phyloP scores from a whole-genome alignment of 1,140 invertebrate genomes.

The Oryctes rhinoceros region DNA sequence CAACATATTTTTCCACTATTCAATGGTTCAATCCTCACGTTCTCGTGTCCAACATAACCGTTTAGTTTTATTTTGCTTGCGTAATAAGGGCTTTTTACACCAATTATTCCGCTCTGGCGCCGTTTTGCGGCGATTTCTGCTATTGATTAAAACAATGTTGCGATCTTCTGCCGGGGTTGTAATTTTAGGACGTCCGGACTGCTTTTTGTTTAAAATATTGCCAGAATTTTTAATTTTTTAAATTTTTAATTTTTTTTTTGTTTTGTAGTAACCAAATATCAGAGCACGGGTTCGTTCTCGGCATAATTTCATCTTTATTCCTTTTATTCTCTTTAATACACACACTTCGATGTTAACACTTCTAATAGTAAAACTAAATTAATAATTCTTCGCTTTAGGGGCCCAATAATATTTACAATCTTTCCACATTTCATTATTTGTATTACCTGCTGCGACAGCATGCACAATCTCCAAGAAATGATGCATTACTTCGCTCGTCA shows the following conservation, averaged over 20 bases:
- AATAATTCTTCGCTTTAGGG: background rate
- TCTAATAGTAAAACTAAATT: background rate
- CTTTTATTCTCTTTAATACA: too few species aligned
- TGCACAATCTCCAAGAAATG: background rate
- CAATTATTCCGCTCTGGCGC: background rate
- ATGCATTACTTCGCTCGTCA: too few species aligned
- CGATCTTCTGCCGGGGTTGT: background rate
- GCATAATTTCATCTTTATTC: too few species aligned
- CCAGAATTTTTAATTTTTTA: background rate
- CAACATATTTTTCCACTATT: too few species aligned
- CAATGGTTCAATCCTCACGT: background rate
- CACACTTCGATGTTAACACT: too few species aligned
- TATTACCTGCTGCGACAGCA: slow-evolving; percentile 2
- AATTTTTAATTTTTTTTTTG: background rate
- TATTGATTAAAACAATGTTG: background rate
- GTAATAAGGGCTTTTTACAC: background rate
- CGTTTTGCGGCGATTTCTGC: background rate
- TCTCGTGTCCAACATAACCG: background rate
- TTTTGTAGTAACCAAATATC: too few species aligned
- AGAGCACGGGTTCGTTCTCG: too few species aligned
- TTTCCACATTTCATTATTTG: too few species aligned
- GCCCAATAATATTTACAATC: background rate
- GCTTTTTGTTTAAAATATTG: background rate
- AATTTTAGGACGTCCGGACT: background rate
- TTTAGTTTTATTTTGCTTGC: too few species aligned